Conservation (phyloP, 2,888 invertebrate species). For the Parascotia fuliginaria region DNA sequence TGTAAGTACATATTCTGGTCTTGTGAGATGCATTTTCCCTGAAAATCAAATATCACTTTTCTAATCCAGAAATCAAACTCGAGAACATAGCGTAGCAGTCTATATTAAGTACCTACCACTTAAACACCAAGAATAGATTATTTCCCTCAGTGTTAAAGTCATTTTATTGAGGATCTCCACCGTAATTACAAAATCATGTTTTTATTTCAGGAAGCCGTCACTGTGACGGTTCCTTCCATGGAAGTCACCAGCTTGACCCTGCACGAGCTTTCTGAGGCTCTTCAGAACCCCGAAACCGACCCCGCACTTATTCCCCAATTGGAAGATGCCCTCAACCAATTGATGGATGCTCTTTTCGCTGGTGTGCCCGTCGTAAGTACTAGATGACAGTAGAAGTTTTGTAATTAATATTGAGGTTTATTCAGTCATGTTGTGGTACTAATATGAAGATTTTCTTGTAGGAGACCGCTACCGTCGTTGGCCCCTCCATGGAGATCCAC, state of each 20-base stretch:
- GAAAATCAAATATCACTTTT: too few relatives aligned
- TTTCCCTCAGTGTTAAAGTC: too few relatives aligned
- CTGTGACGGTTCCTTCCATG: conserved; percentile 48
- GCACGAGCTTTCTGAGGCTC: conserved; percentile 52
- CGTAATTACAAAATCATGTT: neutral
- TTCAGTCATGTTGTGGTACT: neutral
- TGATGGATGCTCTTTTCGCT: conserved; percentile 51
- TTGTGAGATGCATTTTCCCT: too few relatives aligned
- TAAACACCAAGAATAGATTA: too few relatives aligned
- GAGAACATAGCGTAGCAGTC: too few relatives aligned
- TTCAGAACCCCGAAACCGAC: conserved; percentile 56
- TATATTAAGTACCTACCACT: too few relatives aligned
- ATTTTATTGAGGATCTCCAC: neutral
- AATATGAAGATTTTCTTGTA: conserved; percentile 20
- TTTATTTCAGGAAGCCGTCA: conserved; percentile 34
- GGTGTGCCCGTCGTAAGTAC: conserved; percentile 54
- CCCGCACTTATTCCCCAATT: conserved; percentile 55
- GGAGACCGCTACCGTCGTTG: conserved; percentile 45
- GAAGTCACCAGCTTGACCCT: conserved; percentile 56
- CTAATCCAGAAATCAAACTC: too few relatives aligned
- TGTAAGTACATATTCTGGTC: conserved; percentile 42
- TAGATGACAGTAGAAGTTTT: neutral
- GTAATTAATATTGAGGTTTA: too few relatives aligned
- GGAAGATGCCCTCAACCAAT: conserved; percentile 57
- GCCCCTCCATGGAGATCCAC: conserved; percentile 47